Evolutionary conservation across 2,113 vertebrate genomes (phyloP).

Genomic region (Leptobrachium leishanense): DNA sequence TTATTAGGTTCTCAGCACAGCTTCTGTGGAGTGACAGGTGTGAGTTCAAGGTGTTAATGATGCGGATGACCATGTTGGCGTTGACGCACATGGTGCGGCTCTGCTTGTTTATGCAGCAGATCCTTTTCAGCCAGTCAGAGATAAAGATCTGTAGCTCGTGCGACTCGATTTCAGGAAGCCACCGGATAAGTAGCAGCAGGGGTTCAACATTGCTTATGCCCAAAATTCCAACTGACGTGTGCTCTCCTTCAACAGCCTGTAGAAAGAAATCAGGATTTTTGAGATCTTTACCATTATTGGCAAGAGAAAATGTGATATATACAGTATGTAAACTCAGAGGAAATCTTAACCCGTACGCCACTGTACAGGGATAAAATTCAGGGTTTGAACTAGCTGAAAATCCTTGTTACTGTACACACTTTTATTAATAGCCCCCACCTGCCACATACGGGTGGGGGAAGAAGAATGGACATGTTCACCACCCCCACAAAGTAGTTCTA

Average conservation of each 20-base stretch:
- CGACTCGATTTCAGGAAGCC: conserved; percentile 91
- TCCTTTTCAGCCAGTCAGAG: conserved; percentile 86
- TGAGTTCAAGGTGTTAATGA: conserved; percentile 75
- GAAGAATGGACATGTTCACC: no score
- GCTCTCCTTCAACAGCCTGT: conserved; percentile 95
- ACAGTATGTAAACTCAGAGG: no score
- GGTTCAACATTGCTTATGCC: conserved; percentile 97
- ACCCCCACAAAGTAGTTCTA: no score
- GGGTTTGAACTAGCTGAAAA: no score
- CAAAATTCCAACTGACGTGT: conserved; percentile 89
- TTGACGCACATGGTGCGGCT: conserved; percentile 93
- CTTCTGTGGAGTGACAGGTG: conserved; percentile 72
- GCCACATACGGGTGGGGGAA: no score
- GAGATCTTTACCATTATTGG: background rate
- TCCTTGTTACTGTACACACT: no score
- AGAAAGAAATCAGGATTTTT: conserved; percentile 43
- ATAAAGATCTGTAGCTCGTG: conserved; percentile 88
- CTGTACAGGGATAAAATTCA: no score
- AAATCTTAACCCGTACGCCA: no score
- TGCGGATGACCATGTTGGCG: conserved; percentile 80
- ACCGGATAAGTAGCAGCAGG: conserved; percentile 88
- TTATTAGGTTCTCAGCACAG: conserved; percentile 87
- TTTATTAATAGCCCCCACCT: no score
- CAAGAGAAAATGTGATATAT: no score
- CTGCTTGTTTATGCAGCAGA: conserved; percentile 90